Percentiles rank a stretch among this genome's conserved stretches.
These are phyloP conservation scores for Pteromalus puparum DNA, from an alignment of 1,140 invertebrate genomes.

Conservation along the genomic window DNA sequence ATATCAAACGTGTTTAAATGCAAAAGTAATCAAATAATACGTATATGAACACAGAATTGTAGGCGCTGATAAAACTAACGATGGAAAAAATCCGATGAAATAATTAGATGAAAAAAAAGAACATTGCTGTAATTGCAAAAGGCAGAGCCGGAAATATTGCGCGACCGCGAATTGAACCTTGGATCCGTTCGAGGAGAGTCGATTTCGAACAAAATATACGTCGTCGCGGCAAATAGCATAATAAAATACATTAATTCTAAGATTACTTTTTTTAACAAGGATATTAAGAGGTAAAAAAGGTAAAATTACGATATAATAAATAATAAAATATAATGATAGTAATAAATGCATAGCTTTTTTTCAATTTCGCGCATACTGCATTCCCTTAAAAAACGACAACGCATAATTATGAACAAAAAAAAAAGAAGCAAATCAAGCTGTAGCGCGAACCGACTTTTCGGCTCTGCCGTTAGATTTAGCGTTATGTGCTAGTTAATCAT, in stretches of 20 bases:
- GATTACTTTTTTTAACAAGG: conserved; percentile 28
- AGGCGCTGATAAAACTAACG: conserved; percentile 48
- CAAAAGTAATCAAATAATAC: conserved; percentile 63
- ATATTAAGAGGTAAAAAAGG: neutral
- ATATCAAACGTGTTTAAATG: conserved; percentile 50
- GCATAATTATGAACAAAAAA: neutral
- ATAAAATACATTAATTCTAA: conserved; percentile 18
- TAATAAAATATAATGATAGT: conserved; percentile 20
- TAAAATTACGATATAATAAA: conserved; percentile 21
- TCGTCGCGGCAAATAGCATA: neutral
- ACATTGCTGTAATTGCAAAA: neutral
- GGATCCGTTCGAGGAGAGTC: neutral
- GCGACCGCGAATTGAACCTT: neutral
- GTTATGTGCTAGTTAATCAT: conserved; percentile 37
- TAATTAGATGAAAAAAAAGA: neutral
- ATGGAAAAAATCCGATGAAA: conserved; percentile 8
- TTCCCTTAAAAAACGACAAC: neutral
- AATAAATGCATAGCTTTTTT: conserved; percentile 44
- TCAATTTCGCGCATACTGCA: conserved; percentile 37
- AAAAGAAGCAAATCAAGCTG: neutral
- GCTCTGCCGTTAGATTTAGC: conserved; percentile 43
- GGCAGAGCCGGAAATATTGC: conserved; percentile 38
- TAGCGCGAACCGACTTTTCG: conserved; percentile 32
- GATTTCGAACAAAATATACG: neutral
- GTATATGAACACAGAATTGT: conserved; percentile 45